These are phyloP conservation scores for Apostichopus californicus DNA, from an alignment of 35 echinoderm and acorn worm genomes.

Conservation along the genomic window DNA sequence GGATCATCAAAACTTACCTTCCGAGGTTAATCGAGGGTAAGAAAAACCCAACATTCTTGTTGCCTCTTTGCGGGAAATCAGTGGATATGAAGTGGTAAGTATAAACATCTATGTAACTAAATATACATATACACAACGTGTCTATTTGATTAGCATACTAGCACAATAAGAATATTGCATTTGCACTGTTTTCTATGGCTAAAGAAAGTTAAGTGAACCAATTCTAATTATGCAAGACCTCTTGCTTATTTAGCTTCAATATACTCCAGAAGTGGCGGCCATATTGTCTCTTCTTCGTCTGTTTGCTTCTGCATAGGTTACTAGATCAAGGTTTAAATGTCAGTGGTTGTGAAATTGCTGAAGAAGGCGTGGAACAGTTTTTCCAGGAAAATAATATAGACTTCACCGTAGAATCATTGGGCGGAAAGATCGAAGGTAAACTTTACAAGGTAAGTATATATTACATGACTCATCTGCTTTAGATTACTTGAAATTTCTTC, in stretches of 20 bases:
- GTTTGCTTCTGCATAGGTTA: not conserved
- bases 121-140: too few relatives aligned
- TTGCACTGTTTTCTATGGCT: too few relatives aligned
- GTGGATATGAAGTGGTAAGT: conserved; percentile 93
- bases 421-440: conserved; percentile 37
- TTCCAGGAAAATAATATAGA: conserved; percentile 79
- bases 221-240: too few relatives aligned
- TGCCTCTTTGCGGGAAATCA: conserved; percentile 92
- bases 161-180: too few relatives aligned
- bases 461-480: too few relatives aligned
- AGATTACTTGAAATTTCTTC: too few relatives aligned
- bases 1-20: conserved; percentile 66
- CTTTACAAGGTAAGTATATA: conserved; percentile 50
- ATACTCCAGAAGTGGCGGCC: too few relatives aligned
- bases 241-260: too few relatives aligned
- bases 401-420: conserved; percentile 47
- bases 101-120: too few relatives aligned
- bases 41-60: conserved; percentile 65
- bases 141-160: too few relatives aligned
- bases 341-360: conserved; percentile 71
- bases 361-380: conserved; percentile 77
- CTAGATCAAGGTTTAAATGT: conserved; percentile 20
- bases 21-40: conserved; percentile 64
- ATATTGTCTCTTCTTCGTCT: not conserved
- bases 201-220: too few relatives aligned